phyloP scores from a whole-genome alignment of 1,140 invertebrate genomes.

The Palaemon carinicauda region DNA sequence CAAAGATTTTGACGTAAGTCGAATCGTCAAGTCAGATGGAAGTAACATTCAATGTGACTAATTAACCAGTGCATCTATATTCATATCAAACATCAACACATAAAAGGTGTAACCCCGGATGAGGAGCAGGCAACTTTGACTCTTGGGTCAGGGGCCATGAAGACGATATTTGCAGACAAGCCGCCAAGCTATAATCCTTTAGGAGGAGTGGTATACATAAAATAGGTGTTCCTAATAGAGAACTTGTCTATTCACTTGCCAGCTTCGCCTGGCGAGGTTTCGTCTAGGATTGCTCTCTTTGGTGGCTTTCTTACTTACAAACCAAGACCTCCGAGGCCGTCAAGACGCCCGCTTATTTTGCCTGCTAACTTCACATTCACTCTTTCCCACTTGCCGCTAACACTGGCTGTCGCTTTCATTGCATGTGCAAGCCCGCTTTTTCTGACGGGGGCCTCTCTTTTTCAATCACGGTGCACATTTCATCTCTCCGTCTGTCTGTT shows the following conservation, averaged over 20 bases:
- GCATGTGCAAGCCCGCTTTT: too few relatives aligned
- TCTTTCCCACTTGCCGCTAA: too few relatives aligned
- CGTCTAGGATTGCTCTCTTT: slow-evolving; percentile 40
- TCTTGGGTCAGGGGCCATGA: neutral
- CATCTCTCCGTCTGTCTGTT: too few relatives aligned
- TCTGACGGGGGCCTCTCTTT: too few relatives aligned
- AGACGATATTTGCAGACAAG: neutral
- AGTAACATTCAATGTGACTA: slow-evolving; percentile 59
- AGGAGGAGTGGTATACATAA: slow-evolving; percentile 31
- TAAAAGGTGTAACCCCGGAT: slow-evolving; percentile 1
- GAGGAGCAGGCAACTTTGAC: neutral
- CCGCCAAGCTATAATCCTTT: neutral
- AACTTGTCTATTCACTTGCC: slow-evolving; percentile 47
- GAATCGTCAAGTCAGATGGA: slow-evolving; percentile 48
- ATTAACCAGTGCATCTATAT: slow-evolving; percentile 59
- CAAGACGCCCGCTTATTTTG: too few relatives aligned
- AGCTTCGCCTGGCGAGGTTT: slow-evolving; percentile 5
- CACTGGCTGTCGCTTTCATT: too few relatives aligned
- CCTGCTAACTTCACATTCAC: too few relatives aligned
- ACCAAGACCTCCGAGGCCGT: neutral
- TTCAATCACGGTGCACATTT: too few relatives aligned
- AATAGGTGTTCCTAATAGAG: slow-evolving; percentile 55
- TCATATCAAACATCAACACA: slow-evolving; percentile 56
- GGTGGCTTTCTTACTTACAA: neutral
- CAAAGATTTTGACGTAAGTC: slow-evolving; percentile 35